Base-by-base conservation (phyloP, 1,140 invertebrate species). In the Tetragnatha versicolor region DNA sequence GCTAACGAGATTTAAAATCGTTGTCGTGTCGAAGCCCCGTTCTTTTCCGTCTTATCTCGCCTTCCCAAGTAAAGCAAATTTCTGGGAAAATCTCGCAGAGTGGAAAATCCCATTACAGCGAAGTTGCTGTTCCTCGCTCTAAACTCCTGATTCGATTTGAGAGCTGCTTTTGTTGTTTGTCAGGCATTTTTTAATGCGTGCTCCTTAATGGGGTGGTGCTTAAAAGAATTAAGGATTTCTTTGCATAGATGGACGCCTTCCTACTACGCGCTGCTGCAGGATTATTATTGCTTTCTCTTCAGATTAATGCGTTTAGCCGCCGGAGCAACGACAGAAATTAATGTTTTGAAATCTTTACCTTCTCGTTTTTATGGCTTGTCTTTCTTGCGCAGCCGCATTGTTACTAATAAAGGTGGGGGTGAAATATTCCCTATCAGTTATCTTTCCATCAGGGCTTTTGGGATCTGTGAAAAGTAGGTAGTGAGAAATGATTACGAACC, bases 101-200 rank as follows among this genome's bases (percentile, higher is more conserved):
- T 70, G 49, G 68, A 70, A 70, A 70, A 70, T 70, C 66, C 51
- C 35, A 70, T 70, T 70, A 70, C 37, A 55, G 20, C 47, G 22
- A 53, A 53, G 45, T 51, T 55, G 68, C 47, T 53, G 68, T 55
- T 70, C 47, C 49, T 47, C 51, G 68, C 68, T 70, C 55, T 37
- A 70, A 70, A 70, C 49, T 70, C 68, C 17, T 70, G 31, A 70
- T 70, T 70, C 68, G 49, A 70, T 70, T 70, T 53, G 68, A 70
- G 27, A 70, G 68, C 47, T 70, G 68, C 68, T 22, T 70, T 55
- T 70, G 68, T 70, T 53, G 47, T 70, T 20, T 49, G 66, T 9
- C 25, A 47, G 45, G 31, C 45, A 37, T 70, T 70, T 70, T 65
- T 70, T 70, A 70, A 70, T 70, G 68, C 68, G 47, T 22, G 5